Base-by-base conservation (phyloP, 2,113 vertebrate genomes). In the Sinocyclocheilus maitianheensis region DNA sequence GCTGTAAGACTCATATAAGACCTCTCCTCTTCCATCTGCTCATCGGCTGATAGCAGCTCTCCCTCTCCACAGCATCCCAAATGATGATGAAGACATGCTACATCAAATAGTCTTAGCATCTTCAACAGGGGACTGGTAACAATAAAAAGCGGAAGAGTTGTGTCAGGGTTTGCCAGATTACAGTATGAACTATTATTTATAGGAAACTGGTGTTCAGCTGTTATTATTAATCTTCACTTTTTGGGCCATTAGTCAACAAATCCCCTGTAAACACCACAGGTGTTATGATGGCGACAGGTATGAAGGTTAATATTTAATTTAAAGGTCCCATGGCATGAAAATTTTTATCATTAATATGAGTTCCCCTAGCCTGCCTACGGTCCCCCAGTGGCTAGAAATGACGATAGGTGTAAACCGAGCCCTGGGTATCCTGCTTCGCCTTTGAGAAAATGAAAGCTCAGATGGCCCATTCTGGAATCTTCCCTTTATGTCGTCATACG, bases 1-100 rank as follows among this genome's bases (percentile, higher is more conserved):
- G 85, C 83, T 86, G 72, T 69, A 86, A 86, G 87, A 86, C 81
- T 86, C 76, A 34, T 77, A 90, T 84, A 89, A 89, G 88, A 55
- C 24, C 37, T 43, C 11, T 14, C 43, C 72, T 40, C 18, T 24
- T 67, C 75, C 75, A 46, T 84, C 84, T 69, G 60, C 76, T 34
- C 40, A 26, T 85, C 4, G 37, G 26, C 74, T 77, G 83, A 84
- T 84, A 84, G 83, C 74, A 60, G 43, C 55, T 77, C 58, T 84
- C 43, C 9, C 13, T 76, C 22, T 75, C 83, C 26, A 43, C 75
- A 12, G 46, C 10, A 51, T n/a, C 62, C 40, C 40, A 30, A 43
- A 81, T 65, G 14, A 18, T 81, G 22, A 81, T 65, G 40, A 85
- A 51, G 43, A 8, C 60, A 16, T 75, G 58, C 43, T 55, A 16